A percentile compares a stretch with the other conserved stretches of the same genome.
These are phyloP conservation scores for Danaus melanippus DNA, from an alignment of 1,140 invertebrate genomes.

Conservation along the genomic window DNA sequence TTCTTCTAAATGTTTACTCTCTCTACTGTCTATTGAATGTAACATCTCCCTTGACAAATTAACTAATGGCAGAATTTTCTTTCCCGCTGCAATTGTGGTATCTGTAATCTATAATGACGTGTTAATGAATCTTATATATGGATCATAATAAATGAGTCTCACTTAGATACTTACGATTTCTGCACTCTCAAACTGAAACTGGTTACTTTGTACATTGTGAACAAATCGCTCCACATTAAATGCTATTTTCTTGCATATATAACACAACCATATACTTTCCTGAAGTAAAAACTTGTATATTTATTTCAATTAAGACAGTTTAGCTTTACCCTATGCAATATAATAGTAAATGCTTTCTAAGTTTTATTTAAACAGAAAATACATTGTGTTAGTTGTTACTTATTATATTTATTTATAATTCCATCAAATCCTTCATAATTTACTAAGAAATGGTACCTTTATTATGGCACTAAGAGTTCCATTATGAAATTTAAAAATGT, in stretches of 20 bases:
- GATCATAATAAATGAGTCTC: background rate
- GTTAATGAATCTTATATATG: slow-evolving; percentile 1
- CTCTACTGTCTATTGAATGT: slow-evolving; percentile 2
- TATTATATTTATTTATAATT: too few species aligned
- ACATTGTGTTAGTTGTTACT: too few species aligned
- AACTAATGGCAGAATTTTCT: slow-evolving; percentile 5
- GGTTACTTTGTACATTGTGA: slow-evolving; percentile 45
- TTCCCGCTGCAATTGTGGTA: slow-evolving; percentile 11
- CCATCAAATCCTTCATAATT: background rate
- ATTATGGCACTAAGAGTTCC: too few species aligned
- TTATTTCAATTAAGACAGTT: too few species aligned
- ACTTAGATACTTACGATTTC: slow-evolving; percentile 35
- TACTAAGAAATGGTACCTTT: too few species aligned
- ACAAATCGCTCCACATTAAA: slow-evolving; percentile 39
- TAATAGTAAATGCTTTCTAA: too few species aligned
- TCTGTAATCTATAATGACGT: slow-evolving; percentile 21
- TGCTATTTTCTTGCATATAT: slow-evolving; percentile 40
- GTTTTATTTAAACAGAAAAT: too few species aligned
- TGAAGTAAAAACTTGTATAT: slow-evolving; percentile 17
- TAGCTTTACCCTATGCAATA: too few species aligned
- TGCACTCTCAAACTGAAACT: slow-evolving; percentile 40
- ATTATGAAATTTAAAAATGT: too few species aligned
- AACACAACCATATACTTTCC: slow-evolving; percentile 35
- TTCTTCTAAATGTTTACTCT: slow-evolving; percentile 9
- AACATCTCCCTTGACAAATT: slow-evolving; percentile 2